A percentile compares a stretch with the other conserved stretches of the same genome.
phyloP scores from a whole-genome alignment of 2,113 vertebrate genomes.

The Gulo gulo region DNA sequence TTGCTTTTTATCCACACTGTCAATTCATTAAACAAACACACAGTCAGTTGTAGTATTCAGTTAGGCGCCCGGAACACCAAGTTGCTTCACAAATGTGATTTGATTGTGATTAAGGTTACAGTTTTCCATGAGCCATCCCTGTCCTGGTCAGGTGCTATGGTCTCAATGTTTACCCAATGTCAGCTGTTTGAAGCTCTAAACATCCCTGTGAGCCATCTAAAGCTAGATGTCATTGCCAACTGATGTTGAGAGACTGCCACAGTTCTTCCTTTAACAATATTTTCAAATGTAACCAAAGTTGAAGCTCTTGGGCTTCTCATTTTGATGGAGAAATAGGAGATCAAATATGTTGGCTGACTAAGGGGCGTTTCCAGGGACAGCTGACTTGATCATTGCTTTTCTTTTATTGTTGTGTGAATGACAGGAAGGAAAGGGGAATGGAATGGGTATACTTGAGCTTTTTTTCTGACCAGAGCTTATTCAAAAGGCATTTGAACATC shows the following conservation, averaged over 20 bases:
- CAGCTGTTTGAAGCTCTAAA: not conserved
- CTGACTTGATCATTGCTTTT: not conserved
- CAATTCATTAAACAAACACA: not conserved
- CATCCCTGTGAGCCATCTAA: not conserved
- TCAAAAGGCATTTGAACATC: not conserved
- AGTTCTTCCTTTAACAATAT: not conserved
- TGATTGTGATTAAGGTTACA: slow-evolving; percentile 32
- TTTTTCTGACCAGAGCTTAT: not conserved
- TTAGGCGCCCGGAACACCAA: not conserved
- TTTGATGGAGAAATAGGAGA: slow-evolving; percentile 24
- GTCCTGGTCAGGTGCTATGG: not conserved
- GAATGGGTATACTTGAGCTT: not conserved
- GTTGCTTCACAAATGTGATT: slow-evolving; percentile 58
- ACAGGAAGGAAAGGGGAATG: not conserved
- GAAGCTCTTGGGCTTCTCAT: not conserved
- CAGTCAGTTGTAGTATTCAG: not conserved
- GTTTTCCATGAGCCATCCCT: not conserved
- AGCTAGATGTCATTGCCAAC: not conserved
- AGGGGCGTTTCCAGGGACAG: not conserved
- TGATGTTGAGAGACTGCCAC: not conserved
- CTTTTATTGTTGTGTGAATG: not conserved
- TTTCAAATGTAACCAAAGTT: not conserved
- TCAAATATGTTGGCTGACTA: not conserved
- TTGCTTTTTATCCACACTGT: slow-evolving; percentile 33
- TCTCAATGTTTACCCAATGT: not conserved